Percentiles rank a stretch among this genome's conserved stretches.
phyloP scores from a whole-genome alignment of 1,140 invertebrate genomes.

The Heliconius melpomene region DNA sequence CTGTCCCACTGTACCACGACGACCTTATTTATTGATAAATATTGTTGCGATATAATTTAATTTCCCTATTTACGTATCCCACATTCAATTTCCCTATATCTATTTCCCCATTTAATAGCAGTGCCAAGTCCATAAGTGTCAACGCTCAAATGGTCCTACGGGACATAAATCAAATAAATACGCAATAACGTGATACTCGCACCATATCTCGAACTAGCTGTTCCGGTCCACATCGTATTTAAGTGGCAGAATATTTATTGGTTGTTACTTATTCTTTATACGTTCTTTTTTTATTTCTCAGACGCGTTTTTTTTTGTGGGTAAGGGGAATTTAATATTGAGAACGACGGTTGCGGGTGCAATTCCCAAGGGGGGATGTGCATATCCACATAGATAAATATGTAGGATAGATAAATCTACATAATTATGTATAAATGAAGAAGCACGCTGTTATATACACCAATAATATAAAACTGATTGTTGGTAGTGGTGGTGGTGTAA shows the following conservation, averaged over 20 bases:
- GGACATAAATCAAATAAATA: constrained; percentile 12
- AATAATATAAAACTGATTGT: no score
- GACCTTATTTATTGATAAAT: no score
- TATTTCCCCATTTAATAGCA: not conserved
- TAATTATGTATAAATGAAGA: no score
- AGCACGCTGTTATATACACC: no score
- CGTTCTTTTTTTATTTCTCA: not conserved
- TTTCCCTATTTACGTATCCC: not conserved
- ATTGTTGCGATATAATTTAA: not conserved
- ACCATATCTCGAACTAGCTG: not conserved
- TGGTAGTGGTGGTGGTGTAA: no score
- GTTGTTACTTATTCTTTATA: not conserved
- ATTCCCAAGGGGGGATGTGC: no score
- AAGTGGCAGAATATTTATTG: constrained; percentile 4
- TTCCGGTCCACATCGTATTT: constrained; percentile 8
- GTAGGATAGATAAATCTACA: no score
- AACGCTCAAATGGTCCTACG: not conserved
- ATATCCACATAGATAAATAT: no score
- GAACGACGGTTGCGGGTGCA: no score
- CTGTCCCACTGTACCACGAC: no score
- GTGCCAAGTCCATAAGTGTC: constrained; percentile 6
- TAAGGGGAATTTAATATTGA: no score
- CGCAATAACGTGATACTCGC: constrained; percentile 3
- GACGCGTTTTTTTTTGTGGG: not conserved
- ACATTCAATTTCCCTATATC: not conserved